Evolutionary conservation across 2,113 vertebrate genomes (phyloP).

Genomic region (Epinephelus lanceolatus): DNA sequence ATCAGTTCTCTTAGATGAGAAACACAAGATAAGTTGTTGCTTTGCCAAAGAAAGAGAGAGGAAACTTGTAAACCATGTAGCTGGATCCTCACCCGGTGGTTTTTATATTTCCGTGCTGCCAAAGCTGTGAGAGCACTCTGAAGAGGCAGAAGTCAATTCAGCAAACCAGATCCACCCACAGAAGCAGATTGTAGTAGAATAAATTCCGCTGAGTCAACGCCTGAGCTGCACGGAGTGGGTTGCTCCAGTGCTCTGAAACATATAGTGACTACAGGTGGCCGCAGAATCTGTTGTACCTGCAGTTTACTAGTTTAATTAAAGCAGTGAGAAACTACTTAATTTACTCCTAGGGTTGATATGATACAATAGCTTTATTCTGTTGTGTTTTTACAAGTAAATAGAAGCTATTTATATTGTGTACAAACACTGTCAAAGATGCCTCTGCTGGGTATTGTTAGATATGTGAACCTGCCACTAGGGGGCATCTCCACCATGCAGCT

Average conservation of each 20-base stretch:
- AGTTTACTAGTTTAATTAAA: slow-evolving; percentile 11
- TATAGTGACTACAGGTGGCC: background rate
- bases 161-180: slow-evolving; percentile 24
- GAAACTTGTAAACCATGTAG: background rate
- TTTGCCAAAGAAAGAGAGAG: background rate
- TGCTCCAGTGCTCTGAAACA: slow-evolving; percentile 2
- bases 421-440: background rate
- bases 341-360: background rate
- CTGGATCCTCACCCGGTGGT: background rate
- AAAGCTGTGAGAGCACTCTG: slow-evolving; percentile 25
- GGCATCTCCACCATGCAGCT: slow-evolving; percentile 24
- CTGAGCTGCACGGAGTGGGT: background rate
- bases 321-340: background rate
- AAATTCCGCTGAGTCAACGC: slow-evolving; percentile 44
- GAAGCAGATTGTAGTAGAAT: slow-evolving; percentile 17
- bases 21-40: slow-evolving; percentile 9
- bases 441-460: slow-evolving; percentile 1
- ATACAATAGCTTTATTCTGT: background rate
- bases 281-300: slow-evolving; percentile 13
- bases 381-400: background rate
- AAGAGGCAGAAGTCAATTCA: background rate
- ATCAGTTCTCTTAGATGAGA: background rate
- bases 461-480: slow-evolving; percentile 61
- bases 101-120: slow-evolving; percentile 11
- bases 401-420: background rate